Percentiles rank a stretch among this genome's conserved stretches.
Conservation (phyloP, 2,113 vertebrate species). For the Corythornis madagascariensis region DNA sequence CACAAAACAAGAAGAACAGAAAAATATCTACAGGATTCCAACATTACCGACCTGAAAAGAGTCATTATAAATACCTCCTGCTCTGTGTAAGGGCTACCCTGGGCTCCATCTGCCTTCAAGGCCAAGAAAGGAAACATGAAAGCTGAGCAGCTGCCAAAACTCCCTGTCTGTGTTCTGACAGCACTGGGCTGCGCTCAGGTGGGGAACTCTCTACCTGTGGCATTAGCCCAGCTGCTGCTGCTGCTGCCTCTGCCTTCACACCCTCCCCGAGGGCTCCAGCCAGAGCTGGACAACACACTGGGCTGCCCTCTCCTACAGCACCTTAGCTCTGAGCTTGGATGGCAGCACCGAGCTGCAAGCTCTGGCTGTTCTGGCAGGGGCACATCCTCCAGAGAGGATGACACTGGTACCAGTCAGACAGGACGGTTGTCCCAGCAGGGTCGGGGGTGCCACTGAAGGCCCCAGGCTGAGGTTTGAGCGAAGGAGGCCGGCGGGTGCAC, state of each 20-base stretch:
- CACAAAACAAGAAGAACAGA: slow-evolving; percentile 35
- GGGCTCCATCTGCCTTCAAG: slow-evolving; percentile 57
- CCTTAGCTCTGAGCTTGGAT: rapidly evolving
- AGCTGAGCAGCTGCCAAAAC: slow-evolving; percentile 30
- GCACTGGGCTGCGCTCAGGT: neutral
- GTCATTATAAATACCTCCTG: slow-evolving; percentile 28
- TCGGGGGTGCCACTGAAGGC: neutral
- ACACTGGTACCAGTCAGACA: neutral
- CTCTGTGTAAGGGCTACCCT: slow-evolving; percentile 30
- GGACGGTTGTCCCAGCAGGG: neutral
- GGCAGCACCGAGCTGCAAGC: rapidly evolving
- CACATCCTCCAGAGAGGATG: neutral
- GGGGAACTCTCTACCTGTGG: neutral
- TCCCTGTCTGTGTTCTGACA: neutral
- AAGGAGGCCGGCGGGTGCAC: neutral
- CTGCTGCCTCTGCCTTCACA: neutral
- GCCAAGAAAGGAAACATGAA: slow-evolving; percentile 55
- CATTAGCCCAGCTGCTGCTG: neutral
- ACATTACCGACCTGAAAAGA: neutral
- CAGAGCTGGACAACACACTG: rapidly evolving
- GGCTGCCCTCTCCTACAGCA: neutral
- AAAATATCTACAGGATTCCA: neutral
- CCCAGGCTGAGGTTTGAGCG: no score
- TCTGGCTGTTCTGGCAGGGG: neutral
- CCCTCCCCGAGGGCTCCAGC: rapidly evolving